These are phyloP conservation scores for Pristionchus entomophagus DNA, from an alignment of 2,888 invertebrate genomes.

Conservation along the genomic window DNA sequence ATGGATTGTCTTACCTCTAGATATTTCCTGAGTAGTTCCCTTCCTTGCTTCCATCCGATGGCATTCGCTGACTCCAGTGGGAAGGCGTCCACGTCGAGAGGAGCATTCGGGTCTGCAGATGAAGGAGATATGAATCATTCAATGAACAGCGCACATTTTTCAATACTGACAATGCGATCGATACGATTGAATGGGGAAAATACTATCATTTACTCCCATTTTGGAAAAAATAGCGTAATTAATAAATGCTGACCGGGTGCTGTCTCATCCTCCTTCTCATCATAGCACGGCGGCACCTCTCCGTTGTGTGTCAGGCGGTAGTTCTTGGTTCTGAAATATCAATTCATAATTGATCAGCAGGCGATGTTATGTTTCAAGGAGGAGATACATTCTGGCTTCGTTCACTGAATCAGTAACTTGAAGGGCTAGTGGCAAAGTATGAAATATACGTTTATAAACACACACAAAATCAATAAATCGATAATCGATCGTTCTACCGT, in stretches of 20 bases:
- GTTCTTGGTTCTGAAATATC: conserved; percentile 65
- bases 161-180: no score
- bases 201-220: no score
- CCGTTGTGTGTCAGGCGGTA: conserved; percentile 71
- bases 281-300: conserved; percentile 66
- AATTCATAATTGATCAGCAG: neutral
- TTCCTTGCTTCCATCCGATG: conserved; percentile 95
- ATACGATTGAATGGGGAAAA: no score
- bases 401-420: neutral
- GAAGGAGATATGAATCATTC: no score
- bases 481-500: conserved; percentile 55
- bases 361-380: neutral
- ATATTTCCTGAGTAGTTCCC: conserved; percentile 95
- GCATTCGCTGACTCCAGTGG: conserved; percentile 78
- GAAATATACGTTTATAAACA: no score
- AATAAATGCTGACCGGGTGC: neutral
- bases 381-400: neutral
- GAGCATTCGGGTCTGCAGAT: conserved; percentile 71
- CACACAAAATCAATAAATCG: no score
- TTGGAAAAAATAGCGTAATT: no score
- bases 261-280: conserved; percentile 53
- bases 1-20: conserved; percentile 52
- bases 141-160: no score
- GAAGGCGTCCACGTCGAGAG: conserved; percentile 77
- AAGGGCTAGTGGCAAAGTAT: no score